Percentiles rank a stretch among this genome's conserved stretches.
Conservation (phyloP, 2,888 invertebrate genomes). For the Apotomis capreana region DNA sequence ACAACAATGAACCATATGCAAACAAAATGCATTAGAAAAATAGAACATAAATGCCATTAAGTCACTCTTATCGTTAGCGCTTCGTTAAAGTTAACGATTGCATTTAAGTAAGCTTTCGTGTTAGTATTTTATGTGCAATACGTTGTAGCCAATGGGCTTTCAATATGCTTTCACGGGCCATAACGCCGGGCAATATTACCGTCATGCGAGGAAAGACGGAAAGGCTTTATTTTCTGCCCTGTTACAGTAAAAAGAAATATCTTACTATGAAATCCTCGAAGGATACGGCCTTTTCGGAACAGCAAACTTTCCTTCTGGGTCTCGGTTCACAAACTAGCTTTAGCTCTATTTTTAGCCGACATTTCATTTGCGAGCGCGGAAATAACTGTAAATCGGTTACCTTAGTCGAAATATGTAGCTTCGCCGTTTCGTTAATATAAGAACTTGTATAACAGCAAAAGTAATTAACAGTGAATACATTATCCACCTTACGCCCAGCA, state of each 20-base stretch:
- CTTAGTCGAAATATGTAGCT: too few relatives aligned
- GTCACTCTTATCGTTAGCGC: constrained; percentile 21
- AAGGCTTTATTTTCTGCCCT: constrained; percentile 16
- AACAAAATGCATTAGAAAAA: not conserved
- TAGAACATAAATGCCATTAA: constrained; percentile 2
- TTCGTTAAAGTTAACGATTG: constrained; percentile 36
- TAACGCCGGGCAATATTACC: constrained; percentile 41
- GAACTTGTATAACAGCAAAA: too few relatives aligned
- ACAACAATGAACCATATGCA: not conserved
- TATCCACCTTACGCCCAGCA: too few relatives aligned
- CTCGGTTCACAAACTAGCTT: constrained; percentile 14
- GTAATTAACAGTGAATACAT: too few relatives aligned
- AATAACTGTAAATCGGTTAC: constrained; percentile 1
- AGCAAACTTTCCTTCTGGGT: too few relatives aligned
- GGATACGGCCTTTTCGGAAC: too few relatives aligned
- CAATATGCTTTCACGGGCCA: constrained; percentile 64
- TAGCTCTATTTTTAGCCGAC: constrained; percentile 12
- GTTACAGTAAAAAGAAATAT: too few relatives aligned
- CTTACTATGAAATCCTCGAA: too few relatives aligned
- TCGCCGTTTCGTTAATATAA: too few relatives aligned
- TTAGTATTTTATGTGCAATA: constrained; percentile 54
- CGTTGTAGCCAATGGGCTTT: constrained; percentile 46
- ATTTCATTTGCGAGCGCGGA: constrained; percentile 3
- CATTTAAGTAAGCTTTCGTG: constrained; percentile 63
- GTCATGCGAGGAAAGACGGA: constrained; percentile 13